Conservation (phyloP, 2,113 vertebrate species). For the Phylloscopus trochilus region DNA sequence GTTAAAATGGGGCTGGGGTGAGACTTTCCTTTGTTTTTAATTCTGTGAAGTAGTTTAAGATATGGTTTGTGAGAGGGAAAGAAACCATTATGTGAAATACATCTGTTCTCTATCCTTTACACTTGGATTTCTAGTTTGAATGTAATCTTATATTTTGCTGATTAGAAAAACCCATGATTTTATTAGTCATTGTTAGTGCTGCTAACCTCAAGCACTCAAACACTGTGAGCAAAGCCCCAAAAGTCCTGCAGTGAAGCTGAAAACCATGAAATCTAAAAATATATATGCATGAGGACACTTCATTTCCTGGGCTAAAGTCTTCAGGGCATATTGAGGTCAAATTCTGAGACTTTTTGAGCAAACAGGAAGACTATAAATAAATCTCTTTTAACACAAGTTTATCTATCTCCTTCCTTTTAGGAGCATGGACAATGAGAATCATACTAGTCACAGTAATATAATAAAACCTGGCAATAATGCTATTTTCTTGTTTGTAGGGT, state of each 20-base stretch:
- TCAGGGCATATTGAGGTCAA: constrained; percentile 34
- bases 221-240: not conserved
- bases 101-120: constrained; percentile 16
- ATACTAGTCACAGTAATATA: not conserved
- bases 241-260: not conserved
- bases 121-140: not conserved
- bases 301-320: constrained; percentile 52
- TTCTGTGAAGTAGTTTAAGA: not conserved
- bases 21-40: not conserved
- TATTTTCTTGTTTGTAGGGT: not conserved
- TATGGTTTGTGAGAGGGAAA: not conserved
- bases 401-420: constrained; percentile 32
- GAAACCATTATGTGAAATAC: not conserved
- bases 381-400: constrained; percentile 16
- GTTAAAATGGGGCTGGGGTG: not conserved
- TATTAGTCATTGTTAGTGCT: constrained; percentile 25
- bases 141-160: constrained; percentile 5
- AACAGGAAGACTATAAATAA: constrained; percentile 62
- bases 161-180: not conserved
- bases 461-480: not conserved
- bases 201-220: constrained; percentile 22
- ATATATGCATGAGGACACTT: constrained; percentile 16
- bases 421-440: not conserved
- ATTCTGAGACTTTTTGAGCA: constrained; percentile 26
- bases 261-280: constrained; percentile 46